Conservation (phyloP, 1,140 invertebrate genomes). For the Aphidius ervi region DNA sequence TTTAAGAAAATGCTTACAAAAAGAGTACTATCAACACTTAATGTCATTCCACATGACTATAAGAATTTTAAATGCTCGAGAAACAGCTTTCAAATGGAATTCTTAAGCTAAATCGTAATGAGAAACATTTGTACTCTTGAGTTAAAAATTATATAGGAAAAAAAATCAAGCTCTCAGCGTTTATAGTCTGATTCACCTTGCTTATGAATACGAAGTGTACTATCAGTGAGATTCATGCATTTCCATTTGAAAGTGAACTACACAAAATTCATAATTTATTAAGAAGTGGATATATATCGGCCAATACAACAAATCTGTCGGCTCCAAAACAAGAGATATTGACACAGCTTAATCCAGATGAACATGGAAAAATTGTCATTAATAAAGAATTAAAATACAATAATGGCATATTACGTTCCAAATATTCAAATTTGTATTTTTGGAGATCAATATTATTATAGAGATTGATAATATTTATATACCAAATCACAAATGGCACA, state of each 20-base stretch:
- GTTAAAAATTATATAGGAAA: no score
- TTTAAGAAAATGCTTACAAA: no score
- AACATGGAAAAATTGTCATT: neutral
- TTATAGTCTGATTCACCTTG: no score
- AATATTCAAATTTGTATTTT: slow-evolving; percentile 10
- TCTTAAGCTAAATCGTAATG: no score
- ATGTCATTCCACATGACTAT: no score
- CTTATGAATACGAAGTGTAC: no score
- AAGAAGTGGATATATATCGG: slow-evolving; percentile 2
- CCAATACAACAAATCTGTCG: neutral
- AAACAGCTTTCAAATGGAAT: no score
- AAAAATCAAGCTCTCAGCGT: no score
- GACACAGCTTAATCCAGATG: neutral
- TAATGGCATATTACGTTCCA: neutral
- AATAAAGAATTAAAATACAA: slow-evolving; percentile 7
- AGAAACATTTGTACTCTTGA: no score
- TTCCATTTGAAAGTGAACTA: slow-evolving; percentile 6
- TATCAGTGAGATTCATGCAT: neutral
- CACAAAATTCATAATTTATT: neutral
- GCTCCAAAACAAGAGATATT: neutral
- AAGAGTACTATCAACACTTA: no score
- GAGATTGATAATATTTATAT: slow-evolving; percentile 11
- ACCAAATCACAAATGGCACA: neutral
- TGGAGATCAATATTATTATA: neutral
- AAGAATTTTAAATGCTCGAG: no score